Evolutionary conservation across 92 coral and sea anemone genomes (phyloP), one percentile per base, ranked within the genome.

Genomic region (Zoanthus sansibaricus): DNA sequence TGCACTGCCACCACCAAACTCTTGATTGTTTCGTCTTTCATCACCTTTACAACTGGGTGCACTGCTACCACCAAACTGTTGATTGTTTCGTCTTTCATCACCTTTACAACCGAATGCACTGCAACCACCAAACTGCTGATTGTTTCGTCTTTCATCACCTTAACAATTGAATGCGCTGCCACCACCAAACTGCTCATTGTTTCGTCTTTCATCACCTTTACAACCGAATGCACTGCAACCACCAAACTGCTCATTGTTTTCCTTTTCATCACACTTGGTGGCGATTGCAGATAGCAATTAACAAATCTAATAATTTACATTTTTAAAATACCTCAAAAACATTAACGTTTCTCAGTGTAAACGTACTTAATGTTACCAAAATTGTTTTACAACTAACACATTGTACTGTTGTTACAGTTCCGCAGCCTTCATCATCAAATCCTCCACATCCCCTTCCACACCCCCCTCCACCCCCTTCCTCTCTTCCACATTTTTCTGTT

Each of bases 391-490:
- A 2, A 69, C 73, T 69, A 69, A 69, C 46, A 33, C 3, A 8
- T 10, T 69, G 73, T 30, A 10, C 17, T 69, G 46, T 69, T 69
- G 15, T 82, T 17, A 75, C 89, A 37, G 83, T 49, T 62, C 72
- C 89, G 17, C 58, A 88, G 14, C 79, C 88, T 56, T 33, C 79
- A 7, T 68, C 92, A 6, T 30, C 58, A 55, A 14, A 18, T 20
- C 87, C 51, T n/a, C 71, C 37, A 1, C 64, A 62, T 0, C n/a
- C 80, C 7, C 42, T 16, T 75, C 42, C 64, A 9, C 64, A 4
- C 5, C 68, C 21, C 9, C 68, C 68, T 62, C 69, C 32, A 17
- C 3, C 45, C 72, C 72, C 32, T 9, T 20, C 72, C 13, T 67
- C 42, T 67, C 42, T 18, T 14, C 37, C 33, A 18, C 37, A 1